Percentiles rank a stretch among this genome's conserved stretches.
phyloP scores from a whole-genome alignment of 1,140 invertebrate genomes.

The Drosophila lowei region DNA sequence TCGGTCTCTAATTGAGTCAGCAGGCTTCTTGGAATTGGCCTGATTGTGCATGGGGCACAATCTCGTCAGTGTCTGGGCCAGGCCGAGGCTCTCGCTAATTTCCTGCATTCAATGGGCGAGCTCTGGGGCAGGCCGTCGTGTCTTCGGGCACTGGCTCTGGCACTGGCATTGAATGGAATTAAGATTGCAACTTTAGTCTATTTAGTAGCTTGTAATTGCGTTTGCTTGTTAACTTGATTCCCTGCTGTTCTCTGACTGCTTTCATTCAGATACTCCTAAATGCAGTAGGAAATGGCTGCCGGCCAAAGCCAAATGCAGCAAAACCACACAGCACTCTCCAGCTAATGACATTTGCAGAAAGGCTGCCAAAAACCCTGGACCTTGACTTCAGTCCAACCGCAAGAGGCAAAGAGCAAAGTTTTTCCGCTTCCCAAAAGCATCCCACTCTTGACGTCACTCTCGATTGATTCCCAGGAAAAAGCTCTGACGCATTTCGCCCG shows the following conservation, averaged over 20 bases:
- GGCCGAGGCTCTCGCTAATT: conserved; percentile 46
- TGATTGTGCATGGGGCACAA: conserved; percentile 46
- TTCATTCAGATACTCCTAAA: conserved; percentile 40
- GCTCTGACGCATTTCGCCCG: conserved; percentile 1
- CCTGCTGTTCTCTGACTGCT: conserved; percentile 50
- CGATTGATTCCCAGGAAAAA: conserved; percentile 54
- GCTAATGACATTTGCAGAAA: conserved; percentile 30
- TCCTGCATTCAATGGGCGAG: conserved; percentile 47
- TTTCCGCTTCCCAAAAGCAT: not conserved
- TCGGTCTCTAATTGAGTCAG: conserved; percentile 58
- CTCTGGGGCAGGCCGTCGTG: not conserved
- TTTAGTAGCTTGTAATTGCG: conserved; percentile 74
- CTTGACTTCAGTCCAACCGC: conserved; percentile 17
- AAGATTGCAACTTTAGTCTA: conserved; percentile 66
- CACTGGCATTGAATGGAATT: conserved; percentile 29
- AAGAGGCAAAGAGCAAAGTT: conserved; percentile 7
- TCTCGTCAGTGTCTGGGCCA: conserved; percentile 15
- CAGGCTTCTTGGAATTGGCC: conserved; percentile 34
- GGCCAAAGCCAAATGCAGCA: conserved; percentile 21
- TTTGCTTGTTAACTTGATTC: conserved; percentile 66
- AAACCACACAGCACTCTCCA: conserved; percentile 28
- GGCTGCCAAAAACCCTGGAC: conserved; percentile 39
- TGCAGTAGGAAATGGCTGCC: conserved; percentile 20
- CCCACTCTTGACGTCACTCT: conserved; percentile 52
- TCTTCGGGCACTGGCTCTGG: not conserved